Base-by-base conservation (phyloP, 2,113 vertebrate species). In the Orthonyx spaldingii region DNA sequence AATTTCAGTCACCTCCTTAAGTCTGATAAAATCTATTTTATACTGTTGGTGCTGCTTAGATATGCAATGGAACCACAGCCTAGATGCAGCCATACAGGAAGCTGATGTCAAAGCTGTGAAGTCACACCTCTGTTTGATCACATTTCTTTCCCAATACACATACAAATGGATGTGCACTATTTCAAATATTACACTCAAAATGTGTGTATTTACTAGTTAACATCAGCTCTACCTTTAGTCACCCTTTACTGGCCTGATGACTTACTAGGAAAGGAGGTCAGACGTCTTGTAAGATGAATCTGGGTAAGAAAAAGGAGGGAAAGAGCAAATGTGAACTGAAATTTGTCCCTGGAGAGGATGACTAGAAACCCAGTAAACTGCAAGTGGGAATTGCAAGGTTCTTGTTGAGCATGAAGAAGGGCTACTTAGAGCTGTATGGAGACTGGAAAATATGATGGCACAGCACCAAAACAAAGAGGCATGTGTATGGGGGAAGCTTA, bases 161-260 rank as follows among this genome's bases (percentile, higher is more conserved):
- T n/a, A 39, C 9, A 50, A 52, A 9, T 37, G 27, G 9, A 18
- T 2, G 1, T 46, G 35, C 0, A 1, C 10, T 74, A 3, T 70
- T 77, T 69, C 47, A 81, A 60, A 42, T 49, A 63, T 20, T 56
- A n/a, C 19, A 18, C 49, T 69, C 11, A 53, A 63, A 84, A 59
- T 65, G 20, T 66, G 14, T 69, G 20, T 13, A 26, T 49, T 85
- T 80, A 8, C 13, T 61, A 44, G 16, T 39, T 61, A 61, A 50
- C 4, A 47, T 49, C 30, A 83, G 13, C 2, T 8, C 50, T 46
- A 37, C 37, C 22, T 84, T 92, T 46, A 49, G 41, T 23, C 37
- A 55, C 46, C 9, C 14, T 77, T 74, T 53, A 21, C 42, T 4
- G 3, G 13, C 55, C 33, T 76, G 32, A 46, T 69, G 22, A 76